Percentiles rank a stretch among this genome's conserved stretches.
phyloP scores from a whole-genome alignment of 2,888 invertebrate genomes.

The Aphidoletes aphidimyza region DNA sequence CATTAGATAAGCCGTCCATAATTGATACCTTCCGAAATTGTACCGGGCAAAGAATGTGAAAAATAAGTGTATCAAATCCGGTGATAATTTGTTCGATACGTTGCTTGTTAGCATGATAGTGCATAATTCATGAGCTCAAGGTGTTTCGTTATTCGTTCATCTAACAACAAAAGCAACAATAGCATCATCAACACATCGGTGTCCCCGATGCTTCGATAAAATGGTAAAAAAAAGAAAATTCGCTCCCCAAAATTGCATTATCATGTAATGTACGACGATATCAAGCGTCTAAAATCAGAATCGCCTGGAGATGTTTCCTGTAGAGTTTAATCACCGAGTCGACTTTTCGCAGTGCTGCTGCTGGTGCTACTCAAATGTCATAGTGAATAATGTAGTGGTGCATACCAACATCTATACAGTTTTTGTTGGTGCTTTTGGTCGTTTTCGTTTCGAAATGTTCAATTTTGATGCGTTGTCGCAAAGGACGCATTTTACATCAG shows the following conservation, averaged over 20 bases:
- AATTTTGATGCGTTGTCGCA: constrained; percentile 45
- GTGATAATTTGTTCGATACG: not conserved
- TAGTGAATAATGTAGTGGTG: constrained; percentile 12
- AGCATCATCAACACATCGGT: no score
- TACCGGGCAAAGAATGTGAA: not conserved
- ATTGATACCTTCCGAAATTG: constrained; percentile 2
- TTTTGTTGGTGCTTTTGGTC: not conserved
- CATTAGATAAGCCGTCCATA: not conserved
- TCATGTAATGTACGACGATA: not conserved
- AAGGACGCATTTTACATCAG: constrained; percentile 49
- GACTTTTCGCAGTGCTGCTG: constrained; percentile 46
- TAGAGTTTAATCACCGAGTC: constrained; percentile 27
- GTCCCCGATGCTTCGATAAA: constrained; percentile 4
- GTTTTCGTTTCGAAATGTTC: not conserved
- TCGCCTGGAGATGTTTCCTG: constrained; percentile 34
- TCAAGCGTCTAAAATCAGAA: constrained; percentile 22
- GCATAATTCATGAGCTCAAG: constrained; percentile 30
- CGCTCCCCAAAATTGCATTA: not conserved
- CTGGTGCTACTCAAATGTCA: not conserved
- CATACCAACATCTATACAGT: no score
- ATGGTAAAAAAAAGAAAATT: no score
- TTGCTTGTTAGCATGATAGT: constrained; percentile 28
- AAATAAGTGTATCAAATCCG: not conserved
- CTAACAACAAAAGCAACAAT: not conserved
- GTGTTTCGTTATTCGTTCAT: not conserved